Evolutionary conservation across 2,797 vertebrate species (phyloP).

Genomic region (Chiroxiphia lanceolata): DNA sequence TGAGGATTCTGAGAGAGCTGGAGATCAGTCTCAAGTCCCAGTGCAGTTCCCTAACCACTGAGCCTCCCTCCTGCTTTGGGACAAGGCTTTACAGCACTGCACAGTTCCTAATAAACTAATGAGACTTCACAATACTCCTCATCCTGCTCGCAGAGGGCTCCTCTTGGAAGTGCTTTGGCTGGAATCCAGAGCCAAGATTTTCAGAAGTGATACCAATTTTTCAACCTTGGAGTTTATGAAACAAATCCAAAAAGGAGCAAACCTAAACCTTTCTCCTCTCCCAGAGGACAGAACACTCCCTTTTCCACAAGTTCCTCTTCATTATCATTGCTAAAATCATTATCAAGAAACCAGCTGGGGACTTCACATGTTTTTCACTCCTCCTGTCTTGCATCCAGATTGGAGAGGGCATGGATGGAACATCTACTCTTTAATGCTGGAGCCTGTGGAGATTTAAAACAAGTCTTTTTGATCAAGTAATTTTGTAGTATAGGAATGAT

Average conservation of each 20-base stretch:
- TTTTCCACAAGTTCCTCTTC: neutral
- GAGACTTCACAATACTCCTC: neutral
- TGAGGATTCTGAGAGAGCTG: neutral
- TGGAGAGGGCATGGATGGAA: neutral
- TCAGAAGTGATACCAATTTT: neutral
- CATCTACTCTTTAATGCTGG: neutral
- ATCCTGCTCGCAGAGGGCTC: neutral
- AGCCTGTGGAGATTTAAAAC: neutral
- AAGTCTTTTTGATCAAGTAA: neutral
- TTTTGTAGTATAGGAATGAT: conserved; percentile 25
- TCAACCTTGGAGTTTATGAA: neutral
- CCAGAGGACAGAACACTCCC: neutral
- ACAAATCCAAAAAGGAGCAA: neutral
- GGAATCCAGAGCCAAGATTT: neutral
- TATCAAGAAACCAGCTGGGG: neutral
- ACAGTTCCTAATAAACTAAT: neutral
- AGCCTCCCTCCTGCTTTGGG: neutral
- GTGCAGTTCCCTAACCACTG: neutral
- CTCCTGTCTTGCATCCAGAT: neutral
- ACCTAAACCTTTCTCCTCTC: neutral
- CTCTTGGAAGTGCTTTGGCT: neutral
- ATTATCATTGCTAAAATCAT: neutral
- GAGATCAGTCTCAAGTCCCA: neutral
- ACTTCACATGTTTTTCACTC: neutral
- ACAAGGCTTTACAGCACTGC: neutral